Evolutionary conservation across 1,140 invertebrate genomes (phyloP), one percentile per base, ranked within the genome.

Genomic region (Linepithema humile): DNA sequence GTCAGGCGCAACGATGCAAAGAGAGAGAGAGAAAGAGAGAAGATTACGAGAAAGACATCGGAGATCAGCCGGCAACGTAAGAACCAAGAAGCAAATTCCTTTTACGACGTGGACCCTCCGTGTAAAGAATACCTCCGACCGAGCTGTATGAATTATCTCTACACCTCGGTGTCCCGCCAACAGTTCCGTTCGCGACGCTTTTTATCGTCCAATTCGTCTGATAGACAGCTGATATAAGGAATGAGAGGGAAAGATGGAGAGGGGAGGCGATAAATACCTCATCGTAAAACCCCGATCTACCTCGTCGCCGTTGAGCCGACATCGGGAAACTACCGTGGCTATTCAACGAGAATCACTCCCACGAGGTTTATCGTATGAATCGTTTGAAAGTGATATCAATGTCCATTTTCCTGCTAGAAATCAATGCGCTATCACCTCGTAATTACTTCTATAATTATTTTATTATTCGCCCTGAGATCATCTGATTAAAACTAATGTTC

Each of bases 1-100:
- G 15, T 85, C 67, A 77, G 89, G 74, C 84, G 80, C 53, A 45
- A 85, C 45, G 32, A 85, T 3, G 53, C 40, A 65, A 50, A 29
- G 55, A 38, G 48, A 53, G 20, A 57, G 5, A 17, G 48, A 74
- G 60, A 82, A 85, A 26, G n/a, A n/a, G n/a, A n/a, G n/a, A n/a
- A n/a, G n/a, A n/a, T n/a, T n/a, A n/a, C n/a, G n/a, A n/a, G n/a
- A 82, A 69, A 73, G 73, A 74, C 53, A 60, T 48, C 4, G 20
- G 12, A 15, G 15, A 72, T 20, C 10, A 38, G 29, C 45, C 40
- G 53, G 45, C 40, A 32, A 82, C 62, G 78, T 83, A 82, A 73
- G 78, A 87, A 70, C 32, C 50, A 5, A 75, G 43, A 57, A 9
- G 57, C 3, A 38, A 29, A 50, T 23, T 77, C 73, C 40, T 50